A percentile compares a stretch with the other conserved stretches of the same genome.
These are phyloP conservation scores for Channa maculata DNA, from an alignment of 2,113 vertebrate species.

Conservation along the genomic window DNA sequence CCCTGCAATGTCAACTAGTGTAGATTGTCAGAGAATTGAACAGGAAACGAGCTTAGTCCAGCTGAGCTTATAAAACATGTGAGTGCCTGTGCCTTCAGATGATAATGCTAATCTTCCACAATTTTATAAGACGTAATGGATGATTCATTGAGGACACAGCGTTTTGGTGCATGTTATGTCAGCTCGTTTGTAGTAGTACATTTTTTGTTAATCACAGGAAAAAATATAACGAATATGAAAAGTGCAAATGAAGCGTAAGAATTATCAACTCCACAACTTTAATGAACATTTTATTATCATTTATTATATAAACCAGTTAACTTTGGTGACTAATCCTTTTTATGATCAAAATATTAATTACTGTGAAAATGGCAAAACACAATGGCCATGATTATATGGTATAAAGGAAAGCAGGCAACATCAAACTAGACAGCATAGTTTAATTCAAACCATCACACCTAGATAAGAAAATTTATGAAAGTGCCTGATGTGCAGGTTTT, in stretches of 20 bases:
- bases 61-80: not conserved
- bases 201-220: slow-evolving; percentile 8
- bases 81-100: slow-evolving; percentile 5
- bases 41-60: not conserved
- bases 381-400: not conserved
- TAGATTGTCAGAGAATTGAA: not conserved
- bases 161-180: not conserved
- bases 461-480: slow-evolving; percentile 66
- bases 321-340: not conserved
- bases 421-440: slow-evolving; percentile 30
- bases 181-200: not conserved
- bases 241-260: not conserved
- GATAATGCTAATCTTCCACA: no score
- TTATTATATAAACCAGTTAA: slow-evolving; percentile 13
- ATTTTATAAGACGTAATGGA: no score
- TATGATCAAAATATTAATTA: slow-evolving; percentile 7
- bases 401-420: slow-evolving; percentile 14
- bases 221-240: slow-evolving; percentile 10
- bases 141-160: not conserved
- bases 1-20: slow-evolving; percentile 88
- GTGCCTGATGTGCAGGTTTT: slow-evolving; percentile 83
- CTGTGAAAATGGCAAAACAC: not conserved
- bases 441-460: slow-evolving; percentile 50
- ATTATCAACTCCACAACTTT: slow-evolving; percentile 32
- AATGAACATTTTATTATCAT: slow-evolving; percentile 14